Evolutionary conservation across 2,113 vertebrate species (phyloP).

Genomic region (Azemiops feae): DNA sequence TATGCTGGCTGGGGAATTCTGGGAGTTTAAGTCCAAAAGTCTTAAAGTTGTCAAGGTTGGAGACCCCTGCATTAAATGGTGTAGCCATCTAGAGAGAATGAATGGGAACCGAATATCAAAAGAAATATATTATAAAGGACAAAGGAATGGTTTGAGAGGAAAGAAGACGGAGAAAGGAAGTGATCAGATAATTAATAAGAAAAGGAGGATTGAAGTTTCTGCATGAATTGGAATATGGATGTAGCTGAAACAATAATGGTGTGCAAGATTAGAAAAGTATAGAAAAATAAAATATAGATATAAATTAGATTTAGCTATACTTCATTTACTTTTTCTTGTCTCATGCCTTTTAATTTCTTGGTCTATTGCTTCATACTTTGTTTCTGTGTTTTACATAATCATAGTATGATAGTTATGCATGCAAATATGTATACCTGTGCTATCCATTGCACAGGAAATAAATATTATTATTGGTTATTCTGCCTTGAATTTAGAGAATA

Average conservation of each 20-base stretch:
- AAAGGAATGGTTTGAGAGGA: not conserved
- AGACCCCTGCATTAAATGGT: not conserved
- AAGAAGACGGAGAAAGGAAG: not conserved
- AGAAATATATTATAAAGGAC: not conserved
- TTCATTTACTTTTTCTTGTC: not conserved
- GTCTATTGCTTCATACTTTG: not conserved
- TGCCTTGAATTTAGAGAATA: not conserved
- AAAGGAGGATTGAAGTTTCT: not conserved
- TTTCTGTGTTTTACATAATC: not conserved
- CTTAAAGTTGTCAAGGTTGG: no score
- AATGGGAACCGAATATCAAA: no score
- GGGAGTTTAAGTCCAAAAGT: no score
- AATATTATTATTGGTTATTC: not conserved
- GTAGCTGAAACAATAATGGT: not conserved
- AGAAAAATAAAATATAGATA: not conserved
- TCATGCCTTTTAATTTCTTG: not conserved
- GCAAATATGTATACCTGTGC: not conserved
- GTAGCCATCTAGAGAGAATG: not conserved
- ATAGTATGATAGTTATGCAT: not conserved
- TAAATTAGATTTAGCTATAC: not conserved
- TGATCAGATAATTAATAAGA: not conserved
- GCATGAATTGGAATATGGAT: not conserved
- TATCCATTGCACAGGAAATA: not conserved
- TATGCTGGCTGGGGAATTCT: no score
- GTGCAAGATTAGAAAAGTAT: not conserved